Percentiles rank a stretch among this genome's conserved stretches.
These are phyloP conservation scores for Gisinianus flammeolus DNA, from an alignment of 2,888 invertebrate species.

Conservation along the genomic window DNA sequence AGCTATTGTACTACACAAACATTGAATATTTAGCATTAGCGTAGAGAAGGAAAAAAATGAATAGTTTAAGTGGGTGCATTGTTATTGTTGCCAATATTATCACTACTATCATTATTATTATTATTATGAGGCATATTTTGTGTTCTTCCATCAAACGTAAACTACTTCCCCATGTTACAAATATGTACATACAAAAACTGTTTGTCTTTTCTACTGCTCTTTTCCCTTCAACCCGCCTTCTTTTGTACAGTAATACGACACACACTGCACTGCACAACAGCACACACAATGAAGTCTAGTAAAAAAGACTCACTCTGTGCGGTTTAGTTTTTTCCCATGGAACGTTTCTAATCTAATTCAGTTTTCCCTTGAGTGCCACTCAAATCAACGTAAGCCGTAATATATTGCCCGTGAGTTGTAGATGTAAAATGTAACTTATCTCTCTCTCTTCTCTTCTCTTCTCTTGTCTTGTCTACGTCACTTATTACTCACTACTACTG, in stretches of 20 bases:
- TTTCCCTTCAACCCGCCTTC: neutral
- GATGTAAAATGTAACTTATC: neutral
- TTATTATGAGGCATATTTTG: neutral
- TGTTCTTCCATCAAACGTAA: neutral
- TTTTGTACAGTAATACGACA: neutral
- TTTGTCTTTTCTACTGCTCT: neutral
- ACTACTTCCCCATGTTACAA: neutral
- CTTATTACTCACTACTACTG: neutral
- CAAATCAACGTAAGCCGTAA: neutral
- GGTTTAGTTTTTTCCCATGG: conserved; percentile 38
- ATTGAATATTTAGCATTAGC: neutral
- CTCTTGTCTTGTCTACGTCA: neutral
- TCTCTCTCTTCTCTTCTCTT: neutral
- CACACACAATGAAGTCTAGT: conserved; percentile 5
- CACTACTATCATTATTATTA: conserved; percentile 6
- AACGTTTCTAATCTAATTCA: conserved; percentile 34
- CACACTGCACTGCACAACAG: neutral
- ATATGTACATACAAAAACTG: neutral
- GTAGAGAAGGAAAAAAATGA: neutral
- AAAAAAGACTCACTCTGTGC: conserved; percentile 24
- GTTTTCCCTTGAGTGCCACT: conserved; percentile 5
- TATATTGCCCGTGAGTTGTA: conserved; percentile 16
- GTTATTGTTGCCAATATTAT: conserved; percentile 4
- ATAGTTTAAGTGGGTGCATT: conserved; percentile 17
- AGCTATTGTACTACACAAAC: neutral